Percentiles rank a stretch among this genome's conserved stretches.
Conservation (phyloP, 2,888 invertebrate species). For the Gastrophysa polygoni region DNA sequence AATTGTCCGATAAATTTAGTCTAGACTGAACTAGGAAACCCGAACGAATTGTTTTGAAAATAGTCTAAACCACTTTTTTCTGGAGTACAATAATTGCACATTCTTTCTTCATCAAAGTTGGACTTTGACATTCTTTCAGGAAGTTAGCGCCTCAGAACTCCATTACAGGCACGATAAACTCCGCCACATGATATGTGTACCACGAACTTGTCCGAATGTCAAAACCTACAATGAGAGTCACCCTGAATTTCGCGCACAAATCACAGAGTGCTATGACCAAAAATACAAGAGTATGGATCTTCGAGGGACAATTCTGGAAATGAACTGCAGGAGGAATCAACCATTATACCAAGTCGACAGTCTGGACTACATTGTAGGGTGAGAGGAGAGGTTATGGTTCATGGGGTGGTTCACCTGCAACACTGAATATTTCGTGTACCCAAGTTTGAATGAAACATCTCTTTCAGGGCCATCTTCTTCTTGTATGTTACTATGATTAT, state of each 20-base stretch:
- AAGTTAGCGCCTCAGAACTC: conserved; percentile 24
- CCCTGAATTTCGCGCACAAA: conserved; percentile 21
- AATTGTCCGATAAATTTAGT: too few relatives aligned
- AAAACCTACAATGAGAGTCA: conserved; percentile 23
- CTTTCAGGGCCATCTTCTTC: conserved; percentile 30
- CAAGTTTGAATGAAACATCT: too few relatives aligned
- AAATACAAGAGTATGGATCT: conserved; percentile 31
- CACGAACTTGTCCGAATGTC: conserved; percentile 36
- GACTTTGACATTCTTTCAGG: conserved; percentile 25
- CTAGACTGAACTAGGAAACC: too few relatives aligned
- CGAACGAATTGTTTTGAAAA: too few relatives aligned
- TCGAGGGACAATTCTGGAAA: conserved; percentile 27
- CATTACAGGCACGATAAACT: conserved; percentile 39
- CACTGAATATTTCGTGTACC: too few relatives aligned
- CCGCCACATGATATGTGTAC: conserved; percentile 36
- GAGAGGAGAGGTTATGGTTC: conserved; percentile 25
- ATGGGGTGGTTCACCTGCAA: too few relatives aligned
- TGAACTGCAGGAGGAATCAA: conserved; percentile 27
- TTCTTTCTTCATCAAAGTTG: too few relatives aligned
- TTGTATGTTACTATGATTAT: conserved; percentile 15
- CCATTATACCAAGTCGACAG: conserved; percentile 33
- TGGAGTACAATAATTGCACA: too few relatives aligned
- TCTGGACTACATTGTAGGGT: conserved; percentile 35
- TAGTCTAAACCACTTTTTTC: too few relatives aligned
- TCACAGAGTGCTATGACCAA: conserved; percentile 33